Conservation (phyloP, 2,113 vertebrate species). For the Platichthys flesus region DNA sequence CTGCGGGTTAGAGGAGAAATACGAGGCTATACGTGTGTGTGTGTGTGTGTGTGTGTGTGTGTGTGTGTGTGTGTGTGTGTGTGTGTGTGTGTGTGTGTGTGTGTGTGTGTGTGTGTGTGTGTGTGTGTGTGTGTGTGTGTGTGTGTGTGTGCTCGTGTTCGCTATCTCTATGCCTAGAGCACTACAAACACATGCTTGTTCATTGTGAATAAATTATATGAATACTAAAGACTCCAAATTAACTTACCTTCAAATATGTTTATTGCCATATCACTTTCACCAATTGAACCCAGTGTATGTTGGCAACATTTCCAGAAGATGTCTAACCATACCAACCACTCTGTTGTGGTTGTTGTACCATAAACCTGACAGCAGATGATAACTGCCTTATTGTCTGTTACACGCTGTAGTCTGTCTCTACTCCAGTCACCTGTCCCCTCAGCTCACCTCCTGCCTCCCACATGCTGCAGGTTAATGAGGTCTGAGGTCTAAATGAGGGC, state of each 20-base stretch:
- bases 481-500: slow-evolving; percentile 23
- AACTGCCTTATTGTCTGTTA: background rate
- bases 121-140: background rate
- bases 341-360: no score
- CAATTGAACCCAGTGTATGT: background rate
- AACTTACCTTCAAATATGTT: background rate
- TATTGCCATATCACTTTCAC: background rate
- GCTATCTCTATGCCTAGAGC: no score
- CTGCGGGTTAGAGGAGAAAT: slow-evolving; percentile 4
- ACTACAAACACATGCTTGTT: background rate
- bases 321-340: background rate
- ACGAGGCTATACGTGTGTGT: background rate
- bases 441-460: background rate
- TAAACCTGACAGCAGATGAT: slow-evolving; percentile 6
- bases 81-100: background rate
- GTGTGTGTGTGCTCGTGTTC: background rate
- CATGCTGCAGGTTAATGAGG: slow-evolving; percentile 35
- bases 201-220: background rate
- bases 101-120: background rate
- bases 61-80: background rate
- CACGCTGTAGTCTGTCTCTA: background rate
- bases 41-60: background rate
- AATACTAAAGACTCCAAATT: background rate
- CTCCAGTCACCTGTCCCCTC: background rate
- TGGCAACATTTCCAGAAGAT: background rate